A percentile compares a stretch with the other conserved stretches of the same genome.
phyloP scores from a whole-genome alignment of 2,888 invertebrate genomes.

The Congeria kusceri region DNA sequence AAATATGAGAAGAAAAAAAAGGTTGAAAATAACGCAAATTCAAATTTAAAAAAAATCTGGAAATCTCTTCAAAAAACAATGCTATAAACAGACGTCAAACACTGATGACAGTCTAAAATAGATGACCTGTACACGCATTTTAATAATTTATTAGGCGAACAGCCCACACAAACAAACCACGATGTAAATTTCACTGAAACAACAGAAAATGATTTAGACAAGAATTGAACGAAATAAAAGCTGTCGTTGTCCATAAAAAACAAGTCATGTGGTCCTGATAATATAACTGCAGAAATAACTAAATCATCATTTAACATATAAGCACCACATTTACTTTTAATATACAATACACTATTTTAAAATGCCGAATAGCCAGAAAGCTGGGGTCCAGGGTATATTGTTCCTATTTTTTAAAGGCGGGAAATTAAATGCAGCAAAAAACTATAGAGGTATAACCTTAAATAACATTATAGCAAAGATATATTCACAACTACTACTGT shows the following conservation, averaged over 20 bases:
- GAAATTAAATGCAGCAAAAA: background rate
- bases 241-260: background rate
- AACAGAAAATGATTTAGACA: no score
- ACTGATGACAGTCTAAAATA: no score
- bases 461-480: background rate
- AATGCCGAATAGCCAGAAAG: conserved; percentile 2
- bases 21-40: no score
- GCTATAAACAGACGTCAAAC: no score
- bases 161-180: background rate
- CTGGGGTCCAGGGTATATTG: no score
- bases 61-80: no score
- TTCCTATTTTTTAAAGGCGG: conserved; percentile 6
- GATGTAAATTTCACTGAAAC: no score
- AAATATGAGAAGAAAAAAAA: no score
- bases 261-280: background rate
- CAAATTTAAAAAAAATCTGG: no score
- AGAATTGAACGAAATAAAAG: no score
- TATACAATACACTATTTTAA: conserved; percentile 2
- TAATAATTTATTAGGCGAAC: conserved; percentile 1
- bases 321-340: background rate
- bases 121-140: background rate
- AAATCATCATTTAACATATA: conserved; percentile 10
- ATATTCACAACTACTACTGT: conserved; percentile 3
- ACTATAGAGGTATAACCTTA: conserved; percentile 9
- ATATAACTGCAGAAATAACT: background rate